Evolutionary conservation across 2,888 invertebrate species (phyloP).

Genomic region (Sturmia bella): DNA sequence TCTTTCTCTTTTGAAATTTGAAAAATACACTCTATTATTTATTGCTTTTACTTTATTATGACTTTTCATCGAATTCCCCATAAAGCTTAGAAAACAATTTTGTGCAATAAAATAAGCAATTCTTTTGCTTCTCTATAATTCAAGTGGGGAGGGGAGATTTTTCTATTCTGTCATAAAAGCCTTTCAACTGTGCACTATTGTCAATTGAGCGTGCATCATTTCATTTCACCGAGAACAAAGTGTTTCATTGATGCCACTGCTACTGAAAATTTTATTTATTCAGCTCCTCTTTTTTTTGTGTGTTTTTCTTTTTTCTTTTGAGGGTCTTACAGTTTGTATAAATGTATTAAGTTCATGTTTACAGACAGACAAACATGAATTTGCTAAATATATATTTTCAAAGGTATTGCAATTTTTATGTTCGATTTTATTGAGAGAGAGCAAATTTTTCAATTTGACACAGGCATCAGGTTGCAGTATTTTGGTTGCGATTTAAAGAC

Average conservation of each 20-base stretch:
- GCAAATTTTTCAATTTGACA: too few relatives aligned
- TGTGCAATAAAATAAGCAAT: constrained; percentile 1
- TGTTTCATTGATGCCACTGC: background rate
- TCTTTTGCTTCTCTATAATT: constrained; percentile 14
- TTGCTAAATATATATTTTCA: too few relatives aligned
- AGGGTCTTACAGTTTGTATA: background rate
- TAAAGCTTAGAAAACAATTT: background rate
- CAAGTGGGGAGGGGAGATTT: background rate
- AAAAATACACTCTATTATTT: constrained; percentile 1
- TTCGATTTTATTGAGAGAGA: too few relatives aligned
- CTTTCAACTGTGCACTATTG: constrained; percentile 30
- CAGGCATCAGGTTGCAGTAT: too few relatives aligned
- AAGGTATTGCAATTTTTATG: too few relatives aligned
- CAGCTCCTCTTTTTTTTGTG: background rate
- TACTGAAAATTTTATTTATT: constrained; percentile 2
- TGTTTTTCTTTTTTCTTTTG: constrained; percentile 7
- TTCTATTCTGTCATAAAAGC: background rate
- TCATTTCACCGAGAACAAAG: constrained; percentile 19
- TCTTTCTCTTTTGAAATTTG: background rate
- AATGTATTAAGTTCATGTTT: too few relatives aligned
- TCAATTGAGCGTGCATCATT: constrained; percentile 43
- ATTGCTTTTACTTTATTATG: background rate
- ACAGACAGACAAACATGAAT: too few relatives aligned
- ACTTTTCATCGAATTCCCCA: background rate
- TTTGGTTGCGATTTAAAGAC: too few relatives aligned